These are phyloP conservation scores for Scolopax mira DNA, from an alignment of 2,113 vertebrate species.

Conservation along the genomic window DNA sequence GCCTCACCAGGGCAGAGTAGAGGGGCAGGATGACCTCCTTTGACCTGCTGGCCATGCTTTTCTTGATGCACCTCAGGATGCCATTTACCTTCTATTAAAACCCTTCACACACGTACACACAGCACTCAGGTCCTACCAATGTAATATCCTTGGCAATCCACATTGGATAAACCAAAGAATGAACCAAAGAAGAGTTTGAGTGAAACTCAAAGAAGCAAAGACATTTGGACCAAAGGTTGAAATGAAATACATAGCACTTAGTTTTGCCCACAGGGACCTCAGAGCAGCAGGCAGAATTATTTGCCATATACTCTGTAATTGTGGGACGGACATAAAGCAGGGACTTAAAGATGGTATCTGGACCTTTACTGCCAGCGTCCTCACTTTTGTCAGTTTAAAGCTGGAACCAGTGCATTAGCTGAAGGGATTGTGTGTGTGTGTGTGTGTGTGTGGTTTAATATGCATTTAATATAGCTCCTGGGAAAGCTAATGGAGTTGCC, in stretches of 20 bases:
- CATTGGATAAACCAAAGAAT: neutral
- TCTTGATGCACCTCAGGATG: no score
- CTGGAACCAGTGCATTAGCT: constrained; percentile 8
- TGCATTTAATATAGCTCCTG: constrained; percentile 65
- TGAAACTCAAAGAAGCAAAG: constrained; percentile 31
- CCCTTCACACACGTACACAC: neutral
- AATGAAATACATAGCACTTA: neutral
- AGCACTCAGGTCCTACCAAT: neutral
- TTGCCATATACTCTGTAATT: neutral
- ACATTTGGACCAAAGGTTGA: constrained; percentile 15
- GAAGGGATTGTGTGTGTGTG: neutral
- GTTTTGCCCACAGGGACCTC: neutral
- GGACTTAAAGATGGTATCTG: neutral
- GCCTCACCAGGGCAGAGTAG: no score
- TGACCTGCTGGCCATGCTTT: no score
- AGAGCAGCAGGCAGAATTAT: neutral
- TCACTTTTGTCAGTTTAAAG: constrained; percentile 11
- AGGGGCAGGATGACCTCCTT: no score
- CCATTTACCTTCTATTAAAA: neutral
- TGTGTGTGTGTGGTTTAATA: constrained; percentile 47
- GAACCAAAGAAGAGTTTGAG: constrained; percentile 13
- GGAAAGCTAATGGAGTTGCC: constrained; percentile 73
- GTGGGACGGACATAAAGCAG: neutral
- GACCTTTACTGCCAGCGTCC: neutral
- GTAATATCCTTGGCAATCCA: neutral